These are phyloP conservation scores for Pterostichus madidus DNA, from an alignment of 2,888 invertebrate species.

Conservation along the genomic window DNA sequence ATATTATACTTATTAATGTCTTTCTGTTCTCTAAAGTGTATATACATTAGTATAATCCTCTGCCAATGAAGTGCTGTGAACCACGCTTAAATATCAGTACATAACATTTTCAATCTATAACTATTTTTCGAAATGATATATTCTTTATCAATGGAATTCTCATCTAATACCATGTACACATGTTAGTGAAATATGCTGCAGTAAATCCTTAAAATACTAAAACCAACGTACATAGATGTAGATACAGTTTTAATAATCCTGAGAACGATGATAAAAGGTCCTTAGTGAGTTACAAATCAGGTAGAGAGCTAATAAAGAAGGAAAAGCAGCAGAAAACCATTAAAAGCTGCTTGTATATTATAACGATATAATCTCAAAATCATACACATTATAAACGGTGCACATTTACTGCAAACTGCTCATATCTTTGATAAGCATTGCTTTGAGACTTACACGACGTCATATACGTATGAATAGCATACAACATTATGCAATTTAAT, in stretches of 20 bases:
- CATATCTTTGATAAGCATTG: neutral
- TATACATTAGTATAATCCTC: no score
- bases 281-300: constrained; percentile 34
- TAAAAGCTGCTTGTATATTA: constrained; percentile 36
- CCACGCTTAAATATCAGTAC: no score
- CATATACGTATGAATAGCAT: no score
- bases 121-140: no score
- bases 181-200: neutral
- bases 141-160: no score
- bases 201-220: constrained; percentile 2
- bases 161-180: no score
- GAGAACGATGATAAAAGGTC: constrained; percentile 27
- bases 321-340: constrained; percentile 21
- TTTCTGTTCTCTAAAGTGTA: no score
- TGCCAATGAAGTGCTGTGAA: no score
- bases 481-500: no score
- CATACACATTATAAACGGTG: neutral
- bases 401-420: constrained; percentile 1
- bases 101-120: no score
- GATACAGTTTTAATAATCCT: constrained; percentile 14
- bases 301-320: constrained; percentile 19
- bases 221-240: neutral
- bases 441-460: neutral
- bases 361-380: constrained; percentile 29
- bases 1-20: no score